Evolutionary conservation across 2,888 invertebrate species (phyloP).

Genomic region (Himalopsyche japonica): DNA sequence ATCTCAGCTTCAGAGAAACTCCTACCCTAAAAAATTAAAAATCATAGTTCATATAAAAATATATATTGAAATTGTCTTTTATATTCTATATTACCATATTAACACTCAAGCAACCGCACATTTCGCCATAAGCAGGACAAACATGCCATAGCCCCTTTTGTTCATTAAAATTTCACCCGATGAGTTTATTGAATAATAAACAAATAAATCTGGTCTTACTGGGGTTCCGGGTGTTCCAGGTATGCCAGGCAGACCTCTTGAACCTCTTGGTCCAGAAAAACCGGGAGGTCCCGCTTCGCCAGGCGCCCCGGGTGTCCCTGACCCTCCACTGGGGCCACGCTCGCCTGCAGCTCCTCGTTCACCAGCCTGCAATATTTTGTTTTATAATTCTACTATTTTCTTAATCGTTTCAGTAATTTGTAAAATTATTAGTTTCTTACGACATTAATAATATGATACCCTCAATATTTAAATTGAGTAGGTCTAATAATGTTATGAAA

Average conservation of each 20-base stretch:
- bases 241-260: slow-evolving; percentile 63
- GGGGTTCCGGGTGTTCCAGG: slow-evolving; percentile 55
- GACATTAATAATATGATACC: no score
- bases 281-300: slow-evolving; percentile 60
- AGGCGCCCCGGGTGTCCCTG: slow-evolving; percentile 61
- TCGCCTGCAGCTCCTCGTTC: slow-evolving; percentile 62
- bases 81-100: no score
- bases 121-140: no score
- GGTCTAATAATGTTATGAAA: no score
- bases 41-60: background rate
- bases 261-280: slow-evolving; percentile 59
- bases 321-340: slow-evolving; percentile 59
- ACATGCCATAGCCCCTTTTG: no score
- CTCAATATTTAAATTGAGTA: no score
- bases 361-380: slow-evolving; percentile 52
- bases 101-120: no score
- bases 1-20: slow-evolving; percentile 74
- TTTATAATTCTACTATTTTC: no score
- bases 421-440: no score
- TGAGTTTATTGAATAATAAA: background rate
- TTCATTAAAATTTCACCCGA: no score
- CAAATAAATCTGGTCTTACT: slow-evolving; percentile 47
- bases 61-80: no score
- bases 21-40: slow-evolving; percentile 58
- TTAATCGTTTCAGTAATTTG: no score